Percentiles rank a stretch among this genome's conserved stretches.
These are phyloP conservation scores for Dasypus novemcinctus DNA, from an alignment of 2,113 vertebrate genomes.

Conservation along the genomic window DNA sequence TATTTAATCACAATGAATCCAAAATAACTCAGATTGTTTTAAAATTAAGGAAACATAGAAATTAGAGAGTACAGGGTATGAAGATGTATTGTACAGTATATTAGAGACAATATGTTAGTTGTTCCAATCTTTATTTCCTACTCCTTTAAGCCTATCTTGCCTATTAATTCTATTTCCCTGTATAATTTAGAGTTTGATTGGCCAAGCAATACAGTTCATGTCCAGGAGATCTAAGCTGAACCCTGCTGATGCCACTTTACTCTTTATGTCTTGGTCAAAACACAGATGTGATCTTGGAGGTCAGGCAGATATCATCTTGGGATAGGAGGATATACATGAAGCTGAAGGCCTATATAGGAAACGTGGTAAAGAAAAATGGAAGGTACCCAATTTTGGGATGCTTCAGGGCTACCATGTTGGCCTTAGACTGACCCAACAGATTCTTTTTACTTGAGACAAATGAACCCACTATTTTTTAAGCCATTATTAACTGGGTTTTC, in stretches of 20 bases:
- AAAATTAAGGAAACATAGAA: not conserved
- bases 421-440: not conserved
- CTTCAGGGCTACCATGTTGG: not conserved
- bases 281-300: too few species aligned
- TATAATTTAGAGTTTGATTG: too few species aligned
- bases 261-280: too few species aligned
- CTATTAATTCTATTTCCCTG: too few species aligned
- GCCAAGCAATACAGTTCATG: not conserved
- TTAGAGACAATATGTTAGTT: too few species aligned
- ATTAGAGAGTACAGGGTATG: not conserved
- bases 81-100: too few species aligned
- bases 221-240: not conserved
- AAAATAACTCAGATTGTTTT: not conserved
- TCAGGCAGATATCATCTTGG: not conserved
- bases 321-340: not conserved
- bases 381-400: too few species aligned
- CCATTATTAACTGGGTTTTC: not conserved
- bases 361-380: not conserved
- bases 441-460: not conserved
- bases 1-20: too few species aligned
- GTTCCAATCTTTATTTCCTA: too few species aligned
- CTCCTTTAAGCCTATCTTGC: too few species aligned
- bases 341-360: not conserved
- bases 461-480: not conserved
- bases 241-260: not conserved